A percentile compares a stretch with the other conserved stretches of the same genome.
Conservation (phyloP, 2,113 vertebrate genomes). For the Furnarius figulus region DNA sequence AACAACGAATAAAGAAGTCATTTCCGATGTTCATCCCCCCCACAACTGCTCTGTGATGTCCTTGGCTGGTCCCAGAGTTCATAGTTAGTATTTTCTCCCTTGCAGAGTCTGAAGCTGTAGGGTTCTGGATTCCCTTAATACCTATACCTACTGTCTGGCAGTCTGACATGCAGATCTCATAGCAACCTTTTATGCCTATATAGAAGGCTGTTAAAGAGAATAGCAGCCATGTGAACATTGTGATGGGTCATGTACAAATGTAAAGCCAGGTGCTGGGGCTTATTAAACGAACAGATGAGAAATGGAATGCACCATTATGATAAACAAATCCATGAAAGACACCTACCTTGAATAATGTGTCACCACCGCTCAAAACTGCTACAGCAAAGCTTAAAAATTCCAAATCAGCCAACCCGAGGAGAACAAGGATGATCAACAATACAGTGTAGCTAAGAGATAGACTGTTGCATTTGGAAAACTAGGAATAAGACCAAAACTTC, state of each 20-base stretch:
- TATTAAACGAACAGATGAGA: neutral
- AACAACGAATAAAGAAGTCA: neutral
- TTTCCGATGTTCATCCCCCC: neutral
- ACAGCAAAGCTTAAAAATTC: neutral
- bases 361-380: neutral
- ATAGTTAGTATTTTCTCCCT: neutral
- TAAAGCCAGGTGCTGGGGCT: neutral
- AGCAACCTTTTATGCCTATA: neutral
- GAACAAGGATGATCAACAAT: neutral
- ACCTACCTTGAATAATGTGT: neutral
- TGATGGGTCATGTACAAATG: neutral
- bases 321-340: neutral
- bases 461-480: neutral
- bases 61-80: neutral
- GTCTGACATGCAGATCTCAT: neutral
- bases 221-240: neutral
- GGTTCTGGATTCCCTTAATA: neutral
- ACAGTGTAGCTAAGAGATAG: neutral
- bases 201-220: neutral
- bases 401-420: neutral
- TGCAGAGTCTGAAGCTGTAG: neutral
- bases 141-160: neutral
- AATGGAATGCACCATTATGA: neutral
- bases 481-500: neutral
- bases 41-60: rapidly evolving